These are phyloP conservation scores for Reinhardtius hippoglossoides DNA, from an alignment of 2,113 vertebrate species.

Conservation along the genomic window DNA sequence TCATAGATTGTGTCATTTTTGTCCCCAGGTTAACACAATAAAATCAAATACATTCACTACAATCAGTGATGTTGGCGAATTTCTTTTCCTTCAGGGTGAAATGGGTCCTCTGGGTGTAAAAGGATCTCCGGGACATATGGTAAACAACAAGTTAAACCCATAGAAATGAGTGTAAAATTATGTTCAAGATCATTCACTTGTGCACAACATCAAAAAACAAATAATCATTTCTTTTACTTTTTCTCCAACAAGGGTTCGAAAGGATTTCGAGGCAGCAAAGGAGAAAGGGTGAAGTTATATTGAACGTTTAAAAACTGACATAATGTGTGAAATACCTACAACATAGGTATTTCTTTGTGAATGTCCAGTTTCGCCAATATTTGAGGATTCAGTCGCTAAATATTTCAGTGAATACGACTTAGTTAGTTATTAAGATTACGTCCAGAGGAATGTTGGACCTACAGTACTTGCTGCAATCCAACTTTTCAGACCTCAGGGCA, in stretches of 20 bases:
- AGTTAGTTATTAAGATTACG: no score
- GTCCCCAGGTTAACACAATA: no score
- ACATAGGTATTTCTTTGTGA: no score
- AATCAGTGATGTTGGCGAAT: background rate
- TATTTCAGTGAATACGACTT: no score
- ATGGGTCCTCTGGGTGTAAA: slow-evolving; percentile 81
- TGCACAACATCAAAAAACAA: background rate
- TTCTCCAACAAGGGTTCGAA: slow-evolving; percentile 81
- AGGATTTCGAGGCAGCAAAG: slow-evolving; percentile 84
- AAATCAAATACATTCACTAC: background rate
- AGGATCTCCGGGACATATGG: slow-evolving; percentile 79
- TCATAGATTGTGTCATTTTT: no score
- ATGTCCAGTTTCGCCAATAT: no score
- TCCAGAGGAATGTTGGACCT: no score
- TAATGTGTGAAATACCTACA: no score
- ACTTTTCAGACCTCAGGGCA: no score
- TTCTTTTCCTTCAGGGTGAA: slow-evolving; percentile 80
- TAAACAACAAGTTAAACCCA: slow-evolving; percentile 68
- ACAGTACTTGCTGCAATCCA: no score
- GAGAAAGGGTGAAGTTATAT: slow-evolving; percentile 82
- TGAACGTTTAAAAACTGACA: background rate
- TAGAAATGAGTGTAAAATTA: background rate
- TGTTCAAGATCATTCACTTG: background rate
- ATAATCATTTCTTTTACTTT: background rate
- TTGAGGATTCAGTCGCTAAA: no score